A percentile compares a stretch with the other conserved stretches of the same genome.
phyloP scores from a whole-genome alignment of 2,113 vertebrate species.

The Copsychus sechellarum region DNA sequence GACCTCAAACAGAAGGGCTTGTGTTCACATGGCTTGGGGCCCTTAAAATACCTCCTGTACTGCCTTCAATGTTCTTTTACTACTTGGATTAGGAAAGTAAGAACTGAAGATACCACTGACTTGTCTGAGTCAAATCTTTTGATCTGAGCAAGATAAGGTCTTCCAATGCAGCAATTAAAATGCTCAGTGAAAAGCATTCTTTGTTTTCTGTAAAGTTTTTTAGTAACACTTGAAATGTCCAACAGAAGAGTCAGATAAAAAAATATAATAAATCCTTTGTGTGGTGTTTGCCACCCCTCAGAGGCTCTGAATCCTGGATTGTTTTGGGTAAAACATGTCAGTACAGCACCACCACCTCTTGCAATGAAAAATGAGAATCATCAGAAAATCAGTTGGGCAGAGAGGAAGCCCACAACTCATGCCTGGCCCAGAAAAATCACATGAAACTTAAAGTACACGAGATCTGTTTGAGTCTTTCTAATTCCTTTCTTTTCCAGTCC shows the following conservation, averaged over 20 bases:
- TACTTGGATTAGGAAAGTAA: not conserved
- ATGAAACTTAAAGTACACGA: not conserved
- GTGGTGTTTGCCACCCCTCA: accelerated
- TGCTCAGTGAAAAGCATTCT: not conserved
- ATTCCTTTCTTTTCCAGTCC: not conserved
- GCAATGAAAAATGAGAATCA: not conserved
- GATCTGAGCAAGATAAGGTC: not conserved
- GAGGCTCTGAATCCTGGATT: not conserved
- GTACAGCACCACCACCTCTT: not conserved
- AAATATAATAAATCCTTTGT: not conserved
- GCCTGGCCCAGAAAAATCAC: not conserved
- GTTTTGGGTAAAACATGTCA: not conserved
- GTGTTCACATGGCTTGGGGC: not conserved
- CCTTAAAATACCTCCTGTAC: not conserved
- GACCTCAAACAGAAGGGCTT: not conserved
- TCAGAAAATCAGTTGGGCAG: not conserved
- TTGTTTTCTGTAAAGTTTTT: not conserved
- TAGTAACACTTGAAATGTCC: not conserved
- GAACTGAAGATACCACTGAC: not conserved
- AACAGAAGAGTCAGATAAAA: not conserved
- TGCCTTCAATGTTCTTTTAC: not conserved
- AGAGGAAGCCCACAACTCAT: not conserved
- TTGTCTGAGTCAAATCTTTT: not conserved
- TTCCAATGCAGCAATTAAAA: not conserved
- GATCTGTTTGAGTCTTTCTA: not conserved